Base-by-base conservation (phyloP, 2,113 vertebrate species). In the Cynocephalus volans region DNA sequence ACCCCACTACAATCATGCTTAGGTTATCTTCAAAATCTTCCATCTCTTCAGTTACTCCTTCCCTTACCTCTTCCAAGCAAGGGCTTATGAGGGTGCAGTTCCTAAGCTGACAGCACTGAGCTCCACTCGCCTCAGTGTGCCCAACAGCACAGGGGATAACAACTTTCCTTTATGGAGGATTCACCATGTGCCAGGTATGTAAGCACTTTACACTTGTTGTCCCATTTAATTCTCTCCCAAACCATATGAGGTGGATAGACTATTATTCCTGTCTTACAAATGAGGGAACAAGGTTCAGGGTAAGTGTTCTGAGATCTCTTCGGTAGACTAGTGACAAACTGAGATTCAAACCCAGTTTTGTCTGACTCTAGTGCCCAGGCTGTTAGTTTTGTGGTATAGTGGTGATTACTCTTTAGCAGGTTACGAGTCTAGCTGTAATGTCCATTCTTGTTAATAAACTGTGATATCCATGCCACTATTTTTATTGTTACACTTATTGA, bases 381-480 rank as follows among this genome's bases (percentile, higher is more conserved):
- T 75, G 88, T 80, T 92, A 75, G 33, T 19, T 41, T 60, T 82
- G 15, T 1, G 6, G 24, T 24, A 14, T 3, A 54, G 67, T 19
- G 13, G 52, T 21, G 50, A 75, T 75, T 87, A 41, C 33, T 45
- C 31, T 62, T 15, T 24, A 64, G 19, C 50, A 75, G 70, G 50
- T 75, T 24, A 14, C 31, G 19, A 31, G 5, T 72, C 83, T 60
- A 21, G 56, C 52, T 91, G 19, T 28, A 14, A 26, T 31, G 48
- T 85, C 65, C 36, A 26, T 76, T 90, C 21, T 69, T 65, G 72
- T 93, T 84, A 60, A 80, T 76, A 41, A 95, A 81, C 54, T 64
- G 31, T 10, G n/a, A 23, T 41, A 67, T 70, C 11, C 15, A 26
- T 65, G 31, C 11, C 79, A 23, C 75, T 52, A 36, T 90, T 79